Conservation (phyloP, 1,140 invertebrate species). For the Drosophila kepulauana region DNA sequence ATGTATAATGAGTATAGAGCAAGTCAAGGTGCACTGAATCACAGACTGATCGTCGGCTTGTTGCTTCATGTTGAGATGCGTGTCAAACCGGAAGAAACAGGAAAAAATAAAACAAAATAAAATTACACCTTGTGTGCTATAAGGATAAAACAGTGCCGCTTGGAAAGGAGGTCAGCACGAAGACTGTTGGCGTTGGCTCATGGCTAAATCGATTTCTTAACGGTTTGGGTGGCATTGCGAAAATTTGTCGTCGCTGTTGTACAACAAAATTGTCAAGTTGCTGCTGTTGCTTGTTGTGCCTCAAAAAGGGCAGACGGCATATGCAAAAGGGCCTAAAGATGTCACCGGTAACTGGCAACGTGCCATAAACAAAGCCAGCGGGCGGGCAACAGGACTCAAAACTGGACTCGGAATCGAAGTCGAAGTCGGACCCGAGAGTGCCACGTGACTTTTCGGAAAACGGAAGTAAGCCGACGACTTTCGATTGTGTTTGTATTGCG, state of each 20-base stretch:
- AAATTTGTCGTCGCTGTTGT: constrained; percentile 79
- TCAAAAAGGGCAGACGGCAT: constrained; percentile 46
- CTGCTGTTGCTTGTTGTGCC: constrained; percentile 29
- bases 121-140: constrained; percentile 72
- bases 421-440: constrained; percentile 44
- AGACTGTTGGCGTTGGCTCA: constrained; percentile 56
- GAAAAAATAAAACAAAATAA: constrained; percentile 20
- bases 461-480: constrained; percentile 62
- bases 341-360: constrained; percentile 56
- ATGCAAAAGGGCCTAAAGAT: constrained; percentile 63
- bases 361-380: constrained; percentile 82
- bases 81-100: constrained; percentile 57
- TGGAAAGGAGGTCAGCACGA: constrained; percentile 39
- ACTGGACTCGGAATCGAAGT: neutral
- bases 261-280: constrained; percentile 72
- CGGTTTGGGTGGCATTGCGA: constrained; percentile 73
- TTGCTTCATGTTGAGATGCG: constrained; percentile 29
- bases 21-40: neutral
- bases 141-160: constrained; percentile 65
- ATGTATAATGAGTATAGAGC: constrained; percentile 18
- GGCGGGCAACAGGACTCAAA: constrained; percentile 37
- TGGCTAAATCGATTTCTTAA: constrained; percentile 80
- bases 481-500: constrained; percentile 41
- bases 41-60: constrained; percentile 1
- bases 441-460: constrained; percentile 84